These are phyloP conservation scores for Euplagia quadripunctaria DNA, from an alignment of 2,888 invertebrate species.

Conservation along the genomic window DNA sequence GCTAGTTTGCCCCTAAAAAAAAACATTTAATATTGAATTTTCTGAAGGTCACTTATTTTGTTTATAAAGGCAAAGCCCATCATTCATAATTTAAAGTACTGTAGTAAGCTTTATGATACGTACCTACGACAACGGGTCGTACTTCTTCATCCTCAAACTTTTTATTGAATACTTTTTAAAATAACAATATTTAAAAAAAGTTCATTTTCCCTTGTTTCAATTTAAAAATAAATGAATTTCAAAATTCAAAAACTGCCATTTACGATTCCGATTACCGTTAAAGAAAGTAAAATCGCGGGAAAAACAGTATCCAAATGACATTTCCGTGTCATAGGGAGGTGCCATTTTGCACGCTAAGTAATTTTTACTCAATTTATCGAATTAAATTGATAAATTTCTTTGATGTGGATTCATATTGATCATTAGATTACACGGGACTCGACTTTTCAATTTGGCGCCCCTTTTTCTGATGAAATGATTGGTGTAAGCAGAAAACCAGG, in stretches of 20 bases:
- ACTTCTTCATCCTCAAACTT: background rate
- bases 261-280: constrained; percentile 23
- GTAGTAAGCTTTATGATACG: too few relatives aligned
- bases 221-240: constrained; percentile 26
- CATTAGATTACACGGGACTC: constrained; percentile 80
- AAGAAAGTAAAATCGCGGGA: constrained; percentile 40
- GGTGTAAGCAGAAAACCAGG: constrained; percentile 64
- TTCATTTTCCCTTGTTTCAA: background rate
- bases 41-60: background rate
- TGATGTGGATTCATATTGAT: constrained; percentile 77
- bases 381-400: constrained; percentile 78
- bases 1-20: too few relatives aligned
- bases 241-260: background rate
- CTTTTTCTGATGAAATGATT: constrained; percentile 69
- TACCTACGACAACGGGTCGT: too few relatives aligned
- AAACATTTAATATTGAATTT: too few relatives aligned
- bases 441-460: constrained; percentile 82
- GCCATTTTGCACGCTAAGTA: constrained; percentile 76
- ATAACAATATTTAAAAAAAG: background rate
- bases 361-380: constrained; percentile 75
- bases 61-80: background rate
- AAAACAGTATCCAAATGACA: constrained; percentile 70
- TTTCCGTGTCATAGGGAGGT: constrained; percentile 71
- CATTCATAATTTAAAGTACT: too few relatives aligned
- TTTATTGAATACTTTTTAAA: background rate